Evolutionary conservation across 37 sponge, comb jelly and placozoan species (phyloP), one percentile per base, ranked within the genome.

Genomic region (Axinella damicornis): DNA sequence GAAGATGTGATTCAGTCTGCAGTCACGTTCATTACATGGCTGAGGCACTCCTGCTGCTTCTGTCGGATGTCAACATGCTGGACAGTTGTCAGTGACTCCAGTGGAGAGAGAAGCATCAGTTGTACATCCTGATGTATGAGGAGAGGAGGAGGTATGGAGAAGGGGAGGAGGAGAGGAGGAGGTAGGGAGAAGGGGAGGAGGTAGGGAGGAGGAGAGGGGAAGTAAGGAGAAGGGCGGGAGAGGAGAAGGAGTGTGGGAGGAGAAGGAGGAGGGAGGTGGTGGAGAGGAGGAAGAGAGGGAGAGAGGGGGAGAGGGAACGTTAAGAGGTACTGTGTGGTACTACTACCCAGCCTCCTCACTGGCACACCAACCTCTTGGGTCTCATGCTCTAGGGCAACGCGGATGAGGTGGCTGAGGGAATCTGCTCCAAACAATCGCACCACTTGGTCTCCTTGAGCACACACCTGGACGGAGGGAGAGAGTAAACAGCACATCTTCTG

Each of bases 31-130:
- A 71, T 4, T 34, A 91, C 91, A 30, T 91, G 87, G 0, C 71
- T 61, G 28, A 94, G 65, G 58, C 95, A 94, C 41, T 94, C 95
- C 79, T 91, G 39, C 71, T 94, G 95, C 63, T 91, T 90, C 53
- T 79, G 85, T 25, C 92, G 58, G 58, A 94, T 89, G 41, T 94
- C 95, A 74, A 59, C 56, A 32, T 85, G 81, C 25, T 37, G 62
- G 0, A 74, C 69, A 13, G 34, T 19, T 16, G 80, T 53, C 73
- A 94, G 55, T 13, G 57, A n/a, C 25, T 78, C 52, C 41, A 94
- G 77, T 37, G 95, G 90, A 30, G 71, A 35, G 63, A 94, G 71
- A 41, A 94, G 41, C 17, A 64, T 25, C 61, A 68, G 30, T 35
- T 90, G 80, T 21, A 71, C 22, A 5, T 69, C 69, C 79, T 80